phyloP scores from a whole-genome alignment of 2,113 vertebrate genomes.

The Gallinago jamesoni region DNA sequence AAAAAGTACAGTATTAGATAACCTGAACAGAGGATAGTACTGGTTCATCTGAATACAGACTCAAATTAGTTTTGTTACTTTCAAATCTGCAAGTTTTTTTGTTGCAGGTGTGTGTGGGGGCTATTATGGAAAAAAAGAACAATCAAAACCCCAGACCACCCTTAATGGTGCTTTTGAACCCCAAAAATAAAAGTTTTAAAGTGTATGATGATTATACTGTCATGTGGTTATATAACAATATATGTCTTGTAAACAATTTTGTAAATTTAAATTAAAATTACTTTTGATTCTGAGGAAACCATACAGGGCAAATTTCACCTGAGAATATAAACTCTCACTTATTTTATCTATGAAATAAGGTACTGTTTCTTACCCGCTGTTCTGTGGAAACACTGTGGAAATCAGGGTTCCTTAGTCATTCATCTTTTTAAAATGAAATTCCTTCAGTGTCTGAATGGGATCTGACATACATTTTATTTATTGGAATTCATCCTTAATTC shows the following conservation, averaged over 20 bases:
- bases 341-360: background rate
- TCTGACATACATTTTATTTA: background rate
- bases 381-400: background rate
- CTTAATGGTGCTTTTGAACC: background rate
- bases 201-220: background rate
- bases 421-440: background rate
- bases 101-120: rapidly evolving
- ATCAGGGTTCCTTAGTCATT: background rate
- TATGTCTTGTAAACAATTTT: background rate
- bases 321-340: background rate
- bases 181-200: background rate
- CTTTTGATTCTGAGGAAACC: rapidly evolving
- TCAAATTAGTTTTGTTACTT: background rate
- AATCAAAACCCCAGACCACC: background rate
- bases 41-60: background rate
- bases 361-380: rapidly evolving
- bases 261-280: background rate
- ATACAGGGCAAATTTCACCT: background rate
- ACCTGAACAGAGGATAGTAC: background rate
- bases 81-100: background rate
- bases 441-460: background rate
- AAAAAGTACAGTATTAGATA: background rate
- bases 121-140: background rate
- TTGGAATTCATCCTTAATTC: background rate
- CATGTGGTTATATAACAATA: background rate